phyloP scores from a whole-genome alignment of 1,140 invertebrate genomes.

The Drosophila auraria region DNA sequence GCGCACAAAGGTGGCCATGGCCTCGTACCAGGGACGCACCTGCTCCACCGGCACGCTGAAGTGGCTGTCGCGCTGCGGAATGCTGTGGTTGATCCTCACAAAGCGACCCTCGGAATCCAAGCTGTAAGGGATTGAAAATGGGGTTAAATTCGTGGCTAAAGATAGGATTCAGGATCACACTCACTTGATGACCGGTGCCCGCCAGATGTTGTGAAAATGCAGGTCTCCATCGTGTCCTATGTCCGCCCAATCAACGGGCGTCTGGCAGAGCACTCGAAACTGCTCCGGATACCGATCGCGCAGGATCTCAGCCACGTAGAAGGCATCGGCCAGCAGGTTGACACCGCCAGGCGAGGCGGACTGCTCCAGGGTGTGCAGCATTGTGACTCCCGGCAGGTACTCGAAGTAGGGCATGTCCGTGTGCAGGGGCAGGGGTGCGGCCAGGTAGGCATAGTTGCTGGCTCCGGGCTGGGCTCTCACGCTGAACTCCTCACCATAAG shows the following conservation, averaged over 20 bases:
- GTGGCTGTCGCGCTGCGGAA: constrained; percentile 88
- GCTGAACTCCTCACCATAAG: constrained; percentile 87
- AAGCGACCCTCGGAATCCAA: constrained; percentile 86
- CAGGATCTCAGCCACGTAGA: constrained; percentile 87
- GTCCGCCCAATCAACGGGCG: constrained; percentile 89
- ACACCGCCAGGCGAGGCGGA: constrained; percentile 87
- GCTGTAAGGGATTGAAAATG: constrained; percentile 57
- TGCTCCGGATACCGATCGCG: constrained; percentile 85
- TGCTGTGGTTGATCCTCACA: constrained; percentile 88
- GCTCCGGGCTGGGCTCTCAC: constrained; percentile 88
- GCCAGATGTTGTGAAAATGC: constrained; percentile 87
- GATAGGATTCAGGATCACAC: background rate
- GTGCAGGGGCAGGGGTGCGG: constrained; percentile 88
- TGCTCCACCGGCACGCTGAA: constrained; percentile 87
- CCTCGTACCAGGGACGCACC: constrained; percentile 88
- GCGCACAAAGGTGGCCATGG: constrained; percentile 86
- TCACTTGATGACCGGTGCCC: constrained; percentile 88
- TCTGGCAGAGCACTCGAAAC: constrained; percentile 87
- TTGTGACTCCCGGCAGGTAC: constrained; percentile 89
- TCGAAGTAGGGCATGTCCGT: constrained; percentile 90
- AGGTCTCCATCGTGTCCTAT: constrained; percentile 86
- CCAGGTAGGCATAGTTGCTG: constrained; percentile 89
- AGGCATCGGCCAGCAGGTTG: constrained; percentile 88
- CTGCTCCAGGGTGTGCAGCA: constrained; percentile 90
- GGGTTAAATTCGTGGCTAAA: background rate